A percentile compares a stretch with the other conserved stretches of the same genome.
phyloP scores from a whole-genome alignment of 2,113 vertebrate species.

The Lethenteron reissneri region DNA sequence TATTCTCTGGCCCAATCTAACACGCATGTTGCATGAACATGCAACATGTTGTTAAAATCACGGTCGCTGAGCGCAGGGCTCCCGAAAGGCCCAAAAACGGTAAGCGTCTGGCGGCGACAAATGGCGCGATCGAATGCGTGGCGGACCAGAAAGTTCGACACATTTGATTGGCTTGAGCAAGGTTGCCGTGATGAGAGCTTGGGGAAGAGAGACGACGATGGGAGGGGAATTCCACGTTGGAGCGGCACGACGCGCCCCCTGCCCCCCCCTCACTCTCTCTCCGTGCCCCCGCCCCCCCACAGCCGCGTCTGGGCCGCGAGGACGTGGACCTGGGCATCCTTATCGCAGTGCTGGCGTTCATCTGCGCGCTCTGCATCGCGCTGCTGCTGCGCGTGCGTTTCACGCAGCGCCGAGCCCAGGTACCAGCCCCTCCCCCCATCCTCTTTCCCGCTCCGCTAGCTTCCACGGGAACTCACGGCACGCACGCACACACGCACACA shows the following conservation, averaged over 20 bases:
- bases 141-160: no score
- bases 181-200: no score
- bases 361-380: slow-evolving; percentile 3
- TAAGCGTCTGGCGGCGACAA: no score
- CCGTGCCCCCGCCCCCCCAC: slow-evolving; percentile 16
- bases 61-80: no score
- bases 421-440: background rate
- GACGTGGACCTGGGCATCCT: slow-evolving; percentile 6
- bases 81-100: no score
- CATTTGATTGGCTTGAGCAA: no score
- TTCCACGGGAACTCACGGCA: slow-evolving; percentile 47
- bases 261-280: slow-evolving; percentile 19
- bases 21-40: no score
- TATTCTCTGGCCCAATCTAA: no score
- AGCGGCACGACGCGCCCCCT: slow-evolving; percentile 19
- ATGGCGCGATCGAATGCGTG: no score
- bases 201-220: no score
- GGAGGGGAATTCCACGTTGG: no score
- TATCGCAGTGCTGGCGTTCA: slow-evolving; percentile 1
- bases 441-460: slow-evolving; percentile 22
- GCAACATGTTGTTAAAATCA: no score
- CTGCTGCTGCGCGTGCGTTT: slow-evolving; percentile 1
- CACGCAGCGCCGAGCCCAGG: slow-evolving; percentile 4
- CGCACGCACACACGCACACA: background rate
- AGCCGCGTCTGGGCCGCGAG: slow-evolving; percentile 51